Conservation (phyloP, 2,888 invertebrate genomes). For the Cerastis rubricosa region DNA sequence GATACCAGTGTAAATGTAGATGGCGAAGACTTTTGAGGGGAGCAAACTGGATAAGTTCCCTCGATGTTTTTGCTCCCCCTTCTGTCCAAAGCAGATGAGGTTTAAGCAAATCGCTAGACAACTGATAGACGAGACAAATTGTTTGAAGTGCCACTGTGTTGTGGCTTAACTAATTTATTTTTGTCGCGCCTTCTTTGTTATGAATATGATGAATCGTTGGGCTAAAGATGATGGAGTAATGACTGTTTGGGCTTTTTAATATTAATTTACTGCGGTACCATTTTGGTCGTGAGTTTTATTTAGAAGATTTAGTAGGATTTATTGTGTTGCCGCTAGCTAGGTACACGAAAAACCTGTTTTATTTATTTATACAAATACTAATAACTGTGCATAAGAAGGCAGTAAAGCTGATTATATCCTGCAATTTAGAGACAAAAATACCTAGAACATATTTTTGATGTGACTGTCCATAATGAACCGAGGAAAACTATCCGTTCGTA, state of each 20-base stretch:
- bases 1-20: constrained; percentile 29
- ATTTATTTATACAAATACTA: too few species aligned
- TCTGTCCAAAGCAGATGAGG: constrained; percentile 80
- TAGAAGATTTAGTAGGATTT: background rate
- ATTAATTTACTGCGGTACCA: constrained; percentile 40
- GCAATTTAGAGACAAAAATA: too few species aligned
- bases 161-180: constrained; percentile 72
- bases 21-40: constrained; percentile 53
- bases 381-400: too few species aligned
- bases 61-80: constrained; percentile 75
- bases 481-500: background rate
- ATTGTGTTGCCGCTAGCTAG: background rate
- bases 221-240: constrained; percentile 50
- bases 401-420: too few species aligned
- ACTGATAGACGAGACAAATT: constrained; percentile 84
- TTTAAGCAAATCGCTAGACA: constrained; percentile 82
- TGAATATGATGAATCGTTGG: constrained; percentile 52
- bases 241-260: constrained; percentile 42
- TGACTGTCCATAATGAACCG: background rate
- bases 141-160: constrained; percentile 76
- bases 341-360: background rate
- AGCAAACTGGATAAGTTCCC: constrained; percentile 61
- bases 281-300: constrained; percentile 28
- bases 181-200: constrained; percentile 51
- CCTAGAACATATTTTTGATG: background rate